These are phyloP conservation scores for Cacoxenus indagator DNA, from an alignment of 2,888 invertebrate species.

Conservation along the genomic window DNA sequence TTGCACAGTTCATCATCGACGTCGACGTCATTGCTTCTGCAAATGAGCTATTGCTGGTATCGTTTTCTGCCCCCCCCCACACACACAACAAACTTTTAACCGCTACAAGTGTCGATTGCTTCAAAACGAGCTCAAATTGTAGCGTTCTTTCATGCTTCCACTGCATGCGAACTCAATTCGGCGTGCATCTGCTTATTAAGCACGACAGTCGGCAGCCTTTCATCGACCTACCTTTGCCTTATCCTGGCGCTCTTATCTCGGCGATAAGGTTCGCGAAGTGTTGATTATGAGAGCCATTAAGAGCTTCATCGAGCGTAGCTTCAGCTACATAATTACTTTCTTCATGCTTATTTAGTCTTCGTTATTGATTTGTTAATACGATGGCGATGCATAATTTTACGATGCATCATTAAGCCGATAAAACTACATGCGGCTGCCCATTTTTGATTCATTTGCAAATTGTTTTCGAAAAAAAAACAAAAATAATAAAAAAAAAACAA, in stretches of 20 bases:
- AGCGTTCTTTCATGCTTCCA: too few relatives aligned
- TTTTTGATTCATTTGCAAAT: constrained; percentile 49
- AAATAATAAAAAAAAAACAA: constrained; percentile 31
- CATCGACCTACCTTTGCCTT: neutral
- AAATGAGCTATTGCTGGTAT: too few relatives aligned
- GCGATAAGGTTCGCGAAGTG: constrained; percentile 6
- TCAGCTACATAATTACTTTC: constrained; percentile 53
- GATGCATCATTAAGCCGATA: constrained; percentile 55
- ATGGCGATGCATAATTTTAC: constrained; percentile 46
- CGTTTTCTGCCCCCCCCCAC: too few relatives aligned
- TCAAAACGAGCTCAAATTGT: constrained; percentile 41
- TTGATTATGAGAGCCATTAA: neutral
- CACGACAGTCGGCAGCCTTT: constrained; percentile 23
- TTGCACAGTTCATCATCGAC: neutral
- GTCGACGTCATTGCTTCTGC: constrained; percentile 51
- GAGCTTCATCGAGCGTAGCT: neutral
- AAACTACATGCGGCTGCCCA: constrained; percentile 15
- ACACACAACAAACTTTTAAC: too few relatives aligned
- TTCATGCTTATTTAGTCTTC: constrained; percentile 36
- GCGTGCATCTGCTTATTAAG: neutral
- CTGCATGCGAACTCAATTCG: neutral
- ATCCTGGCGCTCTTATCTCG: constrained; percentile 21
- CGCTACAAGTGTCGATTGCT: too few relatives aligned
- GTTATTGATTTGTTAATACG: constrained; percentile 55
- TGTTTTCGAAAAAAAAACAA: constrained; percentile 35